Conservation (phyloP, 2,888 invertebrate genomes). For the Lucinisca nassula region DNA sequence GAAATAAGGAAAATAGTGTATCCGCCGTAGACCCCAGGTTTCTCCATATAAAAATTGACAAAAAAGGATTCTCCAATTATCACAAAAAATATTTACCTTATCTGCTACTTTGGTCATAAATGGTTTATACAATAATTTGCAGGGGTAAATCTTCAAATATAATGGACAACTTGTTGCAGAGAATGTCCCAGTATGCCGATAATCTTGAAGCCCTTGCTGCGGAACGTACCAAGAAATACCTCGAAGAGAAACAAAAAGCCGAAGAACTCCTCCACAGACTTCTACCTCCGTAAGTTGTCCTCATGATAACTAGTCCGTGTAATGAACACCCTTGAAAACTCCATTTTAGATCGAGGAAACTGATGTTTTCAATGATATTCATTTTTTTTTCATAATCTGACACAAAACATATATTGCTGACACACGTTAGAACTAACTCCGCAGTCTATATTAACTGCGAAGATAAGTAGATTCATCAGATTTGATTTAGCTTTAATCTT, state of each 20-base stretch:
- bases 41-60: too few relatives aligned
- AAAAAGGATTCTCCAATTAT: too few relatives aligned
- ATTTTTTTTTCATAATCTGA: not conserved
- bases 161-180: conserved; percentile 98
- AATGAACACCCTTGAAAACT: too few relatives aligned
- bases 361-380: not conserved
- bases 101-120: too few relatives aligned
- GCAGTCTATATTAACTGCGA: not conserved
- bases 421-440: not conserved
- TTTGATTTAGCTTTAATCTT: too few relatives aligned
- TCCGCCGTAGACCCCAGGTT: too few relatives aligned
- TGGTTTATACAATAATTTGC: too few relatives aligned
- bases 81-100: too few relatives aligned
- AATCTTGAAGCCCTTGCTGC: conserved; percentile 97
- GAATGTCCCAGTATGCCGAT: conserved; percentile 99
- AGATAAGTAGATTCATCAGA: not conserved
- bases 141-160: conserved; percentile 90
- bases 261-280: conserved; percentile 92
- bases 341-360: not conserved
- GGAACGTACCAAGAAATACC: conserved; percentile 96
- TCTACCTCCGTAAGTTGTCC: not conserved
- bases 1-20: too few relatives aligned
- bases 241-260: conserved; percentile 98
- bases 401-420: not conserved
- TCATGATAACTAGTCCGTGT: too few relatives aligned